A percentile compares a stretch with the other conserved stretches of the same genome.
phyloP scores from a whole-genome alignment of 2,888 invertebrate species.

The Conomelus anceps region DNA sequence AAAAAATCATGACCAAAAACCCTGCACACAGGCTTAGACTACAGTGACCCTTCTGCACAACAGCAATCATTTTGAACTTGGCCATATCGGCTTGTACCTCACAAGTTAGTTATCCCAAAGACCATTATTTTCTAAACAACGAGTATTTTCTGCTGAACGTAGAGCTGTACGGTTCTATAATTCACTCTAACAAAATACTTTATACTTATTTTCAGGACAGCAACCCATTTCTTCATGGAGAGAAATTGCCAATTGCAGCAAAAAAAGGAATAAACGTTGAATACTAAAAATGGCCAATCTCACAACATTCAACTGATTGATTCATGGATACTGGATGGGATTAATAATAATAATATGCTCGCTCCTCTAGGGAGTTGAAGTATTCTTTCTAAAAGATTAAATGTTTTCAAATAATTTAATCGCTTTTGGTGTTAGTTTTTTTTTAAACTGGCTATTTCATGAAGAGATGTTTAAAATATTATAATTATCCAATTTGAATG shows the following conservation, averaged over 20 bases:
- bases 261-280: conserved; percentile 78
- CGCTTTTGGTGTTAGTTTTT: neutral
- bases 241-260: conserved; percentile 83
- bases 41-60: too few species aligned
- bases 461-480: neutral
- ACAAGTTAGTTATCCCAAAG: too few species aligned
- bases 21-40: too few species aligned
- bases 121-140: too few species aligned
- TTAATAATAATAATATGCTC: neutral
- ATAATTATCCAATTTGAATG: neutral
- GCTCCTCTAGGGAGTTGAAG: neutral
- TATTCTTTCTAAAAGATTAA: neutral
- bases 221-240: conserved; percentile 80
- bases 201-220: conserved; percentile 50
- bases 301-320: neutral
- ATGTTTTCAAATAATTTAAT: neutral
- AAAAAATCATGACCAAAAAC: too few species aligned
- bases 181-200: conserved; percentile 25
- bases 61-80: too few species aligned
- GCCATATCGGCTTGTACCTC: too few species aligned
- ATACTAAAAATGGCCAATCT: conserved; percentile 38
- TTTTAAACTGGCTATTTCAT: neutral
- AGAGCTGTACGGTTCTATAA: too few species aligned
- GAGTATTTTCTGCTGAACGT: too few species aligned
- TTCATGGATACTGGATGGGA: neutral